A percentile compares a stretch with the other conserved stretches of the same genome.
Conservation (phyloP, 1,140 invertebrate species). For the Samia ricini region DNA sequence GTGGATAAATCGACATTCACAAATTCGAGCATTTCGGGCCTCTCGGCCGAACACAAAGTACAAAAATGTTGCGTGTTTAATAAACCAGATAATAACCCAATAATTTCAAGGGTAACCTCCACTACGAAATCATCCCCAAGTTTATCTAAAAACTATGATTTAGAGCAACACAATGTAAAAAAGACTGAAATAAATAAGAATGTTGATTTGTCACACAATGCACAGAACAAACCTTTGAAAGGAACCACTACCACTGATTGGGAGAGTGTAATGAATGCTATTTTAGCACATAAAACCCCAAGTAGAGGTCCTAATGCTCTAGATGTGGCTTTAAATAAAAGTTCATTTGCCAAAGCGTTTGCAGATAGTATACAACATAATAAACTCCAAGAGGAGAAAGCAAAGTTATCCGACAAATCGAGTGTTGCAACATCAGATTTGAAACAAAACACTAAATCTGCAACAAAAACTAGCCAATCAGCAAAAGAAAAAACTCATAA, state of each 20-base stretch:
- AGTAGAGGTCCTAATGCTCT: constrained; percentile 52
- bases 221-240: not conserved
- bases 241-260: constrained; percentile 31
- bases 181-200: constrained; percentile 3
- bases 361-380: constrained; percentile 13
- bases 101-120: not conserved
- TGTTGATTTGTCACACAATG: not conserved
- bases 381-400: constrained; percentile 6
- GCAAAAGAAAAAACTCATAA: not conserved
- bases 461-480: not conserved
- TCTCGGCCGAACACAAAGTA: not conserved
- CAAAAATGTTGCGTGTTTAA: not conserved
- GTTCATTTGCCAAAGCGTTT: constrained; percentile 28
- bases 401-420: constrained; percentile 2
- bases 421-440: not conserved
- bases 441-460: constrained; percentile 1
- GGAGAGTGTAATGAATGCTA: constrained; percentile 56
- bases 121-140: not conserved
- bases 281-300: constrained; percentile 58
- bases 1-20: not conserved
- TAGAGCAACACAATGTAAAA: constrained; percentile 1
- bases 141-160: not conserved
- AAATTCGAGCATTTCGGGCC: not conserved
- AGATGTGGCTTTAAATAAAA: constrained; percentile 52
- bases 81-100: not conserved